A percentile compares a stretch with the other conserved stretches of the same genome.
These are phyloP conservation scores for Tetragnatha montana DNA, from an alignment of 2,888 invertebrate species.

Conservation along the genomic window DNA sequence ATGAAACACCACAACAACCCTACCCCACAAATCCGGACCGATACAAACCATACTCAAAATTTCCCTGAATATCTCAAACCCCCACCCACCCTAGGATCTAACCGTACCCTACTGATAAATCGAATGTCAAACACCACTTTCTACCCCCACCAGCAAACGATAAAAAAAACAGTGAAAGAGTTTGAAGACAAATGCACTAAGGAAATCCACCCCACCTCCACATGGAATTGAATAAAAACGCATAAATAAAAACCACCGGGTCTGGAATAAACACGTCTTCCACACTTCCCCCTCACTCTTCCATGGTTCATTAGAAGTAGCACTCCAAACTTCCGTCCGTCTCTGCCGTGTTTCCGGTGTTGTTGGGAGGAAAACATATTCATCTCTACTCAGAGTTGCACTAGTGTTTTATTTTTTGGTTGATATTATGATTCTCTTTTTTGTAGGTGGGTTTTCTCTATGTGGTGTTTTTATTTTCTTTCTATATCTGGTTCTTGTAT, in stretches of 20 bases:
- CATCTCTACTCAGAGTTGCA: conserved; percentile 5
- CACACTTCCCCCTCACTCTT: conserved; percentile 28
- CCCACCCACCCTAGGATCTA: not conserved
- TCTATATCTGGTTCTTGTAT: not conserved
- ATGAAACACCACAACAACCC: not conserved
- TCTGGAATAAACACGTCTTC: conserved; percentile 23
- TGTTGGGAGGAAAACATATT: conserved; percentile 32
- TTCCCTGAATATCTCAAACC: too few relatives aligned
- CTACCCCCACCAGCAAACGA: not conserved
- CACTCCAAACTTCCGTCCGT: conserved; percentile 37
- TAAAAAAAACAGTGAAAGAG: not conserved
- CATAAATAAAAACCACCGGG: conserved; percentile 20
- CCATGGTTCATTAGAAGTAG: conserved; percentile 50
- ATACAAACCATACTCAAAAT: too few relatives aligned
- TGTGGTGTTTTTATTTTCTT: not conserved
- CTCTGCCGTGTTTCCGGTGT: conserved; percentile 38
- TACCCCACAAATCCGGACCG: too few relatives aligned
- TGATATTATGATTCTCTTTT: conserved; percentile 4
- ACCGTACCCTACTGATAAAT: not conserved
- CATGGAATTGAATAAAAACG: conserved; percentile 20
- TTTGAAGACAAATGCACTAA: not conserved
- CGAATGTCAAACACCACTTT: not conserved
- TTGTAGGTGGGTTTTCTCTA: not conserved
- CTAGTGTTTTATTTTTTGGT: not conserved
- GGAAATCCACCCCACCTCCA: not conserved